A percentile compares a stretch with the other conserved stretches of the same genome.
These are phyloP conservation scores for Drosophila ananassae DNA, from an alignment of 1,140 invertebrate genomes.

Conservation along the genomic window DNA sequence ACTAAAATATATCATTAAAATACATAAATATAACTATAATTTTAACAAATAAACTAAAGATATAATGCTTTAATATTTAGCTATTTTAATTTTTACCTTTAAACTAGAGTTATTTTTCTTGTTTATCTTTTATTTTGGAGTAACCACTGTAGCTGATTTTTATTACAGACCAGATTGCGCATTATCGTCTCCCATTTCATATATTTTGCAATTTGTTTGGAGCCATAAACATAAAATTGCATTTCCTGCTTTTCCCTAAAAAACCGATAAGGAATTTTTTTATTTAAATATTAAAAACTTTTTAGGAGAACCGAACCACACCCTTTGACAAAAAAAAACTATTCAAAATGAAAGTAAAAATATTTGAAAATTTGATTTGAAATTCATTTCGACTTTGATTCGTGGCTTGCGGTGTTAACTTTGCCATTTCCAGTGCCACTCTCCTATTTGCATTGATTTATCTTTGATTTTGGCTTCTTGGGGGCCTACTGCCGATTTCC, in stretches of 20 bases:
- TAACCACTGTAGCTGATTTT: constrained; percentile 11
- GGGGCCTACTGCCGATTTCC: constrained; percentile 32
- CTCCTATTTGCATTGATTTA: constrained; percentile 68
- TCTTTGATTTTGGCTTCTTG: constrained; percentile 32
- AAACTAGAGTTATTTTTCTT: not conserved
- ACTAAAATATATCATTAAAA: not conserved
- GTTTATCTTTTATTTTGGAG: not conserved
- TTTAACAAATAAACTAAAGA: not conserved
- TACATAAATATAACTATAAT: not conserved
- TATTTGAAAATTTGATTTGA: constrained; percentile 26
- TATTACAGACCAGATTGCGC: constrained; percentile 29
- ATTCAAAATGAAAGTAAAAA: constrained; percentile 42
- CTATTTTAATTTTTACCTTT: not conserved
- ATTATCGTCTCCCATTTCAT: constrained; percentile 33
- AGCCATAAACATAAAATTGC: constrained; percentile 24
- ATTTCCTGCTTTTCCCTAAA: constrained; percentile 28
- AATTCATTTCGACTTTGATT: constrained; percentile 36
- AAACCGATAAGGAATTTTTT: constrained; percentile 46
- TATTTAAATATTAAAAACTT: constrained; percentile 35
- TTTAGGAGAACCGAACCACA: constrained; percentile 13
- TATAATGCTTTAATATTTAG: not conserved
- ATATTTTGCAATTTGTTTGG: constrained; percentile 32
- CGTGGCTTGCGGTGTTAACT: constrained; percentile 48
- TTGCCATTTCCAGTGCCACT: constrained; percentile 56
- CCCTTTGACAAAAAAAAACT: constrained; percentile 22